Conservation (phyloP, 1,140 invertebrate species). For the Sogatella furcifera region DNA sequence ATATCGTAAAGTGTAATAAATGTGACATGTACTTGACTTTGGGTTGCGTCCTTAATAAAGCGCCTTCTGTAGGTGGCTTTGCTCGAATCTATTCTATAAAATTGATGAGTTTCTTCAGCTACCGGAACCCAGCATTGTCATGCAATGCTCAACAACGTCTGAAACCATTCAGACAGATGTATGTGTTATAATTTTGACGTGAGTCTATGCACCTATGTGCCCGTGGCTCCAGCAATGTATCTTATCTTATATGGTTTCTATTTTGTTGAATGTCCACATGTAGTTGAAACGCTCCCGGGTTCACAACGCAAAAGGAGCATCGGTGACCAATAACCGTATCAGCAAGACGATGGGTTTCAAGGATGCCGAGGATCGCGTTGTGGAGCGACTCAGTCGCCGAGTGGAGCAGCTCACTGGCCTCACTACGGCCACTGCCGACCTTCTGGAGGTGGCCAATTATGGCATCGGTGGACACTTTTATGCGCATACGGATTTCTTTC, state of each 20-base stretch:
- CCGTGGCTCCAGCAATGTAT: too few species aligned
- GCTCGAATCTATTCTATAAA: too few species aligned
- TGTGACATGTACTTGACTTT: too few species aligned
- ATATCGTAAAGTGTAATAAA: too few species aligned
- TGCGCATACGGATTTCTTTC: conserved; percentile 95
- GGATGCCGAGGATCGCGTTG: conserved; percentile 63
- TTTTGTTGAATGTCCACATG: conserved; percentile 27
- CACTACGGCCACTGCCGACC: conserved; percentile 79
- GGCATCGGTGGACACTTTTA: conserved; percentile 99
- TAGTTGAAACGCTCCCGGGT: conserved; percentile 93
- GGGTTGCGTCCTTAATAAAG: too few species aligned
- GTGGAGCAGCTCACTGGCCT: conserved; percentile 75
- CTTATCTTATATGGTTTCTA: background rate
- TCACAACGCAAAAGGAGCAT: conserved; percentile 90
- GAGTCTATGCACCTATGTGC: too few species aligned
- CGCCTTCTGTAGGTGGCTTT: too few species aligned
- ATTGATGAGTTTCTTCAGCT: too few species aligned
- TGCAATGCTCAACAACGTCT: too few species aligned
- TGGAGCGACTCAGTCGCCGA: conserved; percentile 61
- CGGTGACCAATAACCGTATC: conserved; percentile 87
- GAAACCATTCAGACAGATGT: too few species aligned
- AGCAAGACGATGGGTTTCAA: conserved; percentile 96
- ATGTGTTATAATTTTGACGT: too few species aligned
- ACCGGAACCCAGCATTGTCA: too few species aligned
- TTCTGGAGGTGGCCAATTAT: conserved; percentile 95